Evolutionary conservation across 2,888 invertebrate species (phyloP).

Genomic region (Morpho achilles): DNA sequence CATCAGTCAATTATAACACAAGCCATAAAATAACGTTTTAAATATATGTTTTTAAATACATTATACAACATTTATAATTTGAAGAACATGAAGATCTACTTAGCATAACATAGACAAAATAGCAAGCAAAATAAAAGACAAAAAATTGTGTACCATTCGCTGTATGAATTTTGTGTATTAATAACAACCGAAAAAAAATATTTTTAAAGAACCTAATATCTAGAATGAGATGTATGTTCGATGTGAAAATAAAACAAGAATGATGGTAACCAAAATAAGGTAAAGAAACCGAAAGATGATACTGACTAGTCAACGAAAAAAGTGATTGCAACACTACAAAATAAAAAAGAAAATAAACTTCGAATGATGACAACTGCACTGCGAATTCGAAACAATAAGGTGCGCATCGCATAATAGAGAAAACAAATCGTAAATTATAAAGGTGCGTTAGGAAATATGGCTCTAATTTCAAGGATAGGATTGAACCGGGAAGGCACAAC

Average conservation of each 20-base stretch:
- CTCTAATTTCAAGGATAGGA: background rate
- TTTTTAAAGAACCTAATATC: conserved; percentile 20
- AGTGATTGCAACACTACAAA: conserved; percentile 25
- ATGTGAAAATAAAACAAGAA: conserved; percentile 24
- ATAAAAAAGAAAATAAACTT: conserved; percentile 22
- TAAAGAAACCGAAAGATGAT: conserved; percentile 26
- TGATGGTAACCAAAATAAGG: conserved; percentile 27
- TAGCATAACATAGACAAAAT: conserved; percentile 12
- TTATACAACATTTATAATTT: background rate
- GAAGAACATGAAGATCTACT: conserved; percentile 29
- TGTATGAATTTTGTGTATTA: background rate
- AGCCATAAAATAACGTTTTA: background rate
- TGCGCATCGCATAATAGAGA: conserved; percentile 15
- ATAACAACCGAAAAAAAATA: conserved; percentile 21
- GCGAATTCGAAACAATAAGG: conserved; percentile 18
- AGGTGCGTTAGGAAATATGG: conserved; percentile 8
- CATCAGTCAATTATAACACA: conserved; percentile 5
- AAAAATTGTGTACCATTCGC: background rate
- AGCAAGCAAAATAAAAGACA: conserved; percentile 20
- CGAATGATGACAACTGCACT: conserved; percentile 21
- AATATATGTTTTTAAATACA: conserved; percentile 14
- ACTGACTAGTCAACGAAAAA: conserved; percentile 26
- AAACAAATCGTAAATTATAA: conserved; percentile 1
- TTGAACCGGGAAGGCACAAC: conserved; percentile 29
- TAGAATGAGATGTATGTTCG: conserved; percentile 27